Percentiles rank a stretch among this genome's conserved stretches.
These are phyloP conservation scores for Perca schrenkii DNA, from an alignment of 2,113 vertebrate species.

Conservation along the genomic window DNA sequence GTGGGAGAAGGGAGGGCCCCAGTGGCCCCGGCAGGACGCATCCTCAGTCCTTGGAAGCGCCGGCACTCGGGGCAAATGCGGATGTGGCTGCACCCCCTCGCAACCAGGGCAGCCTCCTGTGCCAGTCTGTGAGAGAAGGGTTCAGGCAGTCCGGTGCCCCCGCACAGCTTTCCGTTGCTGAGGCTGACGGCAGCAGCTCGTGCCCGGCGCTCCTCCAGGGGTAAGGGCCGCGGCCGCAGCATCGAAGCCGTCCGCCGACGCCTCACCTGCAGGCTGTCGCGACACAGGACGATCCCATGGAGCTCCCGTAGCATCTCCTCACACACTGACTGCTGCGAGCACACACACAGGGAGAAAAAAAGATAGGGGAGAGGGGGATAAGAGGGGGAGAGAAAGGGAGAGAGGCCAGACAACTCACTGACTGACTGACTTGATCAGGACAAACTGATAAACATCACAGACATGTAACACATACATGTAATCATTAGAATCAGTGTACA, in stretches of 20 bases:
- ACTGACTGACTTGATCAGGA: constrained; percentile 72
- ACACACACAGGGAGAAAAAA: constrained; percentile 67
- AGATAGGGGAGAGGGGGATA: constrained; percentile 55
- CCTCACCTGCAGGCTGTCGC: constrained; percentile 91
- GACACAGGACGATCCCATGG: constrained; percentile 94
- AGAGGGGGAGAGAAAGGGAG: constrained; percentile 71
- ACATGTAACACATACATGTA: constrained; percentile 53
- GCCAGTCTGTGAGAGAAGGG: constrained; percentile 95
- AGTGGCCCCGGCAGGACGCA: constrained; percentile 78
- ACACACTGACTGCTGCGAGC: constrained; percentile 91
- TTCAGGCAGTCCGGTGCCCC: constrained; percentile 89
- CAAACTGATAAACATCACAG: constrained; percentile 54
- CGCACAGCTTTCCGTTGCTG: constrained; percentile 94
- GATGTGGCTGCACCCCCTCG: constrained; percentile 95
- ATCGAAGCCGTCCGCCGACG: constrained; percentile 82
- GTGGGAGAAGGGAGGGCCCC: constrained; percentile 86
- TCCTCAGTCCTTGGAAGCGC: constrained; percentile 93
- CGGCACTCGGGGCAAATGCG: constrained; percentile 97
- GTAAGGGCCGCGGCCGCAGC: constrained; percentile 84
- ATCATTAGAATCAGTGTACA: constrained; percentile 8
- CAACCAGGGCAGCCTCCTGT: constrained; percentile 92
- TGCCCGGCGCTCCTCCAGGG: constrained; percentile 87
- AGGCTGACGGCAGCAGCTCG: constrained; percentile 87
- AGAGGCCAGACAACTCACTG: constrained; percentile 76
- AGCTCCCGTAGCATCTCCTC: constrained; percentile 97